Evolutionary conservation across 2,888 invertebrate species (phyloP), one percentile per base, ranked within the genome.

Genomic region (Strigamia maritima): DNA sequence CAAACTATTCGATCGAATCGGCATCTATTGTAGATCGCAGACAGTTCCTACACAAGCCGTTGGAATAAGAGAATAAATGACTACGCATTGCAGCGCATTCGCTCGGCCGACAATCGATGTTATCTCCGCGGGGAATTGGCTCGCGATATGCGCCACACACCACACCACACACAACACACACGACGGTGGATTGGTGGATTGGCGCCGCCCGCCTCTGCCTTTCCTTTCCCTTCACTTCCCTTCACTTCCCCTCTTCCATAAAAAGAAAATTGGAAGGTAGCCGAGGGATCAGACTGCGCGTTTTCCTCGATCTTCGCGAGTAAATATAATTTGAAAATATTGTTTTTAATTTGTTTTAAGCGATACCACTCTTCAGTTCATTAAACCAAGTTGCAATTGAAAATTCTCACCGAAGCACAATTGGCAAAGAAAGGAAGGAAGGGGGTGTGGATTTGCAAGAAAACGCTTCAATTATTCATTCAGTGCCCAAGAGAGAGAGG

Each of bases 241-340:
- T 6, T 31, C 10, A 1, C 35, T 4, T 35, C 3, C 14, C 76
- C 38, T 14, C 77, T 31, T 28, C 60, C 78, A 78, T 78, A 78
- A 78, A 70, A 78, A 78, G 40, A 65, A 78, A 78, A 78, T 78
- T 78, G 78, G 78, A 78, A 60, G 78, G 60, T 49, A 77, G 77
- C 77, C 77, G 38, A 24, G 77, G 44, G 24, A 44, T 75, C 38
- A 8, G 38, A 24, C 19, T 19, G 19, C n/a, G 35, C 75, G 22
- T 49, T 24, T 49, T 19, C 0, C 28, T 7, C 10, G 24, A 54
- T 78, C 78, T 35, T n/a, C 65, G 65, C 26, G 78, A 78, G 78
- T 78, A 78, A 78, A 78, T 78, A 78, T 78, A 78, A 78, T 78
- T 78, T 60, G 65, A 78, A 78, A 78, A 78, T 78, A 78, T 78